A percentile compares a stretch with the other conserved stretches of the same genome.
Conservation (phyloP, 2,113 vertebrate species). For the Calidris pygmaea region DNA sequence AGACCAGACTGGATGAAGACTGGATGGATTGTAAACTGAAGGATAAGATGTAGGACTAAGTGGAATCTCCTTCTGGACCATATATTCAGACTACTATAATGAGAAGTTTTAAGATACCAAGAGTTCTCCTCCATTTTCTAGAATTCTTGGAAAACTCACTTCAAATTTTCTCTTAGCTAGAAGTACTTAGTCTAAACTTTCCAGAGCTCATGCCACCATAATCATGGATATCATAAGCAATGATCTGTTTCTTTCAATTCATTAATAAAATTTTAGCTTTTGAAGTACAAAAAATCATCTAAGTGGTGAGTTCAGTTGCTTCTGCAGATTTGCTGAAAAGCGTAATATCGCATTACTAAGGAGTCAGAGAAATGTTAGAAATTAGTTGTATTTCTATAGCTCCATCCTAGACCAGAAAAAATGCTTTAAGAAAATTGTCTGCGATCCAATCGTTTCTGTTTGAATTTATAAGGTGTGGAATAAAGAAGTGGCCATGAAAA, state of each 20-base stretch:
- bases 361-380: neutral
- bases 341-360: neutral
- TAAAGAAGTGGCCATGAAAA: neutral
- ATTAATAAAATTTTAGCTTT: neutral
- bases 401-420: neutral
- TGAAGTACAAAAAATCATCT: neutral
- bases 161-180: neutral
- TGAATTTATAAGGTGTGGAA: neutral
- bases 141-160: neutral
- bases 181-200: neutral
- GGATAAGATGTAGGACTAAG: neutral
- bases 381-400: neutral
- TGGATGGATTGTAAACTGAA: neutral
- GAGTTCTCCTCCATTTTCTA: neutral
- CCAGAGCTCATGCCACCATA: neutral
- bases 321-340: neutral
- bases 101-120: neutral
- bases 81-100: neutral
- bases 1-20: neutral
- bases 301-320: neutral
- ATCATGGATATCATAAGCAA: neutral
- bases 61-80: neutral
- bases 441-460: neutral
- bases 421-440: neutral
- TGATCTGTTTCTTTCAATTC: neutral